phyloP scores from a whole-genome alignment of 2,888 invertebrate genomes.

The Nomada hirtipes region DNA sequence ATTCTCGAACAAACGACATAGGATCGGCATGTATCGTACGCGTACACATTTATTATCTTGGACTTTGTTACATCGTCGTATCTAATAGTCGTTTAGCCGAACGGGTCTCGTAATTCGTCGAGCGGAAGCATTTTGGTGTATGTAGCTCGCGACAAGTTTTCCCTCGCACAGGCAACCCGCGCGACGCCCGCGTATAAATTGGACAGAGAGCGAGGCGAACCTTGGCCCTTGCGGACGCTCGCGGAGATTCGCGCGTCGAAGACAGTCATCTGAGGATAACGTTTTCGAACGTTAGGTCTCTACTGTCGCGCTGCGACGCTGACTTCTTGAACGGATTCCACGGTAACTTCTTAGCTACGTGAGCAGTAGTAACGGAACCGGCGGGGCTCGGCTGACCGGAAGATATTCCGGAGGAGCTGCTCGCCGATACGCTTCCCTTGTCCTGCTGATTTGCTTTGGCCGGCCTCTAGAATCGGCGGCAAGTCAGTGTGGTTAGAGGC shows the following conservation, averaged over 20 bases:
- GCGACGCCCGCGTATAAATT: too few relatives aligned
- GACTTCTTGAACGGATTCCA: conserved; percentile 92
- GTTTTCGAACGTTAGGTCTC: conserved; percentile 85
- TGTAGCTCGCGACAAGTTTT: background rate
- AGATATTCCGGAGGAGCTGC: conserved; percentile 86
- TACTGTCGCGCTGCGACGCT: conserved; percentile 86
- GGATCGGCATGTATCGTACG: conserved; percentile 44
- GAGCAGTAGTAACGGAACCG: conserved; percentile 85
- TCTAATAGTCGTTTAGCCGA: background rate
- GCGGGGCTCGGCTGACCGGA: conserved; percentile 87
- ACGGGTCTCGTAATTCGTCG: background rate
- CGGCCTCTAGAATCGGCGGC: conserved; percentile 78
- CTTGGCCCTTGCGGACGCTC: too few relatives aligned
- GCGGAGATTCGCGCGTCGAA: too few relatives aligned
- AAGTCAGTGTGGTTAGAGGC: background rate
- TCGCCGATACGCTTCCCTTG: conserved; percentile 86
- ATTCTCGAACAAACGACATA: conserved; percentile 35
- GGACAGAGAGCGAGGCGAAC: too few relatives aligned
- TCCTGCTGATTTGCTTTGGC: conserved; percentile 83
- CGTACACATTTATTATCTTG: conserved; percentile 13
- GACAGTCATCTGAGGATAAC: conserved; percentile 86
- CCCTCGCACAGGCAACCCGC: too few relatives aligned
- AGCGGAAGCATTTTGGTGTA: background rate
- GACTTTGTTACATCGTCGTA: conserved; percentile 19
- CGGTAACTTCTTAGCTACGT: conserved; percentile 85